Evolutionary conservation across 2,888 invertebrate species (phyloP).

Genomic region (Schizotus pectinicornis): DNA sequence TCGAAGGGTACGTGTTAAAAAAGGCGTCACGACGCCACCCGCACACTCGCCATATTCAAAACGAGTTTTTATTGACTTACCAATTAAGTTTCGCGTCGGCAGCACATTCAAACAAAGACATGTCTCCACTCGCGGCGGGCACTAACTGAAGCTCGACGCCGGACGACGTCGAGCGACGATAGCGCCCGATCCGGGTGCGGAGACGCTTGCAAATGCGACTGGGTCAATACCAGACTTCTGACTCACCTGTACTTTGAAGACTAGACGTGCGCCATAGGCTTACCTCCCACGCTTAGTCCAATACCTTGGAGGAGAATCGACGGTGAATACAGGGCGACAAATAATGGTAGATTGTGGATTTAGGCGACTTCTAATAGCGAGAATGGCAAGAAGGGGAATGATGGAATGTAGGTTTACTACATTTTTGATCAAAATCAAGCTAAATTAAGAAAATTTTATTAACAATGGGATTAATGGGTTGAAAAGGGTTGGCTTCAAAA

Average conservation of each 20-base stretch:
- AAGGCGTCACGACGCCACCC: not conserved
- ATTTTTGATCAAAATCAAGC: too few species aligned
- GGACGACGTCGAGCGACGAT: slow-evolving; percentile 54
- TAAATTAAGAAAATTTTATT: too few species aligned
- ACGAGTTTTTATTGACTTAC: slow-evolving; percentile 46
- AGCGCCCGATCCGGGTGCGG: slow-evolving; percentile 55
- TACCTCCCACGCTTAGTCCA: slow-evolving; percentile 36
- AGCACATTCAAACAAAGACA: slow-evolving; percentile 55
- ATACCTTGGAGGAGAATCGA: slow-evolving; percentile 16
- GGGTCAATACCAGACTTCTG: slow-evolving; percentile 55
- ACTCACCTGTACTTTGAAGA: slow-evolving; percentile 48
- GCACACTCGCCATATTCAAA: too few species aligned
- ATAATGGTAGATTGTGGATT: slow-evolving; percentile 26
- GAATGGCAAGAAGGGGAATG: too few species aligned
- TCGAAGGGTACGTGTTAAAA: not conserved
- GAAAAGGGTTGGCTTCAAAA: too few species aligned
- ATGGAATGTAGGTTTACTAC: too few species aligned
- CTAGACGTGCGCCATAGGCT: slow-evolving; percentile 46
- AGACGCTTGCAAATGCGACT: slow-evolving; percentile 55
- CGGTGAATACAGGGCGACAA: slow-evolving; percentile 22
- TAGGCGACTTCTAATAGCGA: too few species aligned
- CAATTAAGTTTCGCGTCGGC: slow-evolving; percentile 52
- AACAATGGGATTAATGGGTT: too few species aligned
- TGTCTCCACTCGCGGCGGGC: slow-evolving; percentile 55
- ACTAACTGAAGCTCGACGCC: slow-evolving; percentile 57